Base-by-base conservation (phyloP, 2,113 vertebrate genomes). In the Polypterus bichir region DNA sequence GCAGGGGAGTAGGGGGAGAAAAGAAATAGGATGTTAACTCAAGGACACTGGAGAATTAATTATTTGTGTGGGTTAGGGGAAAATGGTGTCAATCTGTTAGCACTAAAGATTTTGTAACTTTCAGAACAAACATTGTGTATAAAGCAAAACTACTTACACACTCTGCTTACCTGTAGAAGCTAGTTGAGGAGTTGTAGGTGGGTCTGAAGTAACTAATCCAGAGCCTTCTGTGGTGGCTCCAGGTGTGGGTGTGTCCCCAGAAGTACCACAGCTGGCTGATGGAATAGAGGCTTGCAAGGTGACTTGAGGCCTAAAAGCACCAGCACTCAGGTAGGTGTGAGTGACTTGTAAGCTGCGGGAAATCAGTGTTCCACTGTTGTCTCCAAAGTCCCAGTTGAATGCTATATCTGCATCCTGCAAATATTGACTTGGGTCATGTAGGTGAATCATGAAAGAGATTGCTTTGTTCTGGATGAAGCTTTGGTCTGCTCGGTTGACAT, bases 371-470 rank as follows among this genome's bases (percentile, higher is more conserved):
- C 94, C 94, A 3, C 85, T 90, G 59, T 64, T 69, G 73, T 98
- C 94, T 2, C 94, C 94, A 47, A 98, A 98, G 75, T 98, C 88
- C 94, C 94, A 98, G 65, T 82, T 92, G 69, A 88, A 97, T 69
- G 87, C 91, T 69, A 98, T 45, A 60, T 96, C 94, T 1, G 92
- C 87, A 0, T 47, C 67, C 9, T 72, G 73, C 60, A 98, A 81
- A 77, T 88, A 98, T n/a, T 74, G 79, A 67, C 92, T 96, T 65
- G 94, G 94, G 72, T 97, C 94, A 0, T 97, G 94, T 59, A 97
- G 79, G 46, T 75, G 78, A 65, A 96, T 68, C 1, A 57, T 73
- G 72, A 98, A 98, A 3, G 85, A 74, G 49, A 98, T 83, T 10
- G 94, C 82, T 10, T 84, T 83, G 71, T 93, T 95, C 73, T 86